Evolutionary conservation across 2,888 invertebrate genomes (phyloP), one percentile per base, ranked within the genome.

Genomic region (Drosophila quasianomalipes): DNA sequence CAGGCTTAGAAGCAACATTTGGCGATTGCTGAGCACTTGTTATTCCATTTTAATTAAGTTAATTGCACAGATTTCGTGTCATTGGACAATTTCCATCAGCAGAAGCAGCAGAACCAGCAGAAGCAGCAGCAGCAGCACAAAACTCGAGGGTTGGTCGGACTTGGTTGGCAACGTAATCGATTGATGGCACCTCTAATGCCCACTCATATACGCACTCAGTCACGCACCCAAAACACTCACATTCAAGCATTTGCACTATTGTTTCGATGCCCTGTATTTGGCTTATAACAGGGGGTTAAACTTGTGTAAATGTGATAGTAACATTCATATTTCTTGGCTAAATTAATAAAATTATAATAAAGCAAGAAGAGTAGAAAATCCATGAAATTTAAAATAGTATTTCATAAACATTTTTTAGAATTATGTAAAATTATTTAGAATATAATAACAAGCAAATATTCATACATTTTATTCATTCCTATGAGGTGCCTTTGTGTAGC

Each of bases 21-120:
- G 57, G 70, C 74, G 70, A 74, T 73, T 73, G 74, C 68, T 62
- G 79, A 91, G 82, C 88, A 91, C 84, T 90, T 92, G 92, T 92
- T 92, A 92, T 91, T 92, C 80, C 85, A 82, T 88, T 92, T 93
- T 92, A 93, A 93, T 93, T 93, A 92, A 92, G 88, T 92, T 92
- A 93, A 93, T 93, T 92, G 92, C 84, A 85, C 68, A 81, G 89
- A 89, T 91, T 91, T 76, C 83, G 60, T 88, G 83, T 88, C 86
- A 83, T 79, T 74, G 76, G 61, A 70, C 82, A 71, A 85, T 82
- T 76, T 70, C 68, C 61, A 47, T 39, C n/a, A 37, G 19, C 19
- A 4, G 37, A 4, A 55, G 16, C n/a, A 16, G 26, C 9, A 10
- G 6, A n/a, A n/a, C n/a, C n/a, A n/a, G n/a, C n/a, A n/a, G n/a